Evolutionary conservation across 30 jellyfish, hydroid and myxozoan species (phyloP), one percentile per base, ranked within the genome.

Genomic region (Cassiopea xamachana): DNA sequence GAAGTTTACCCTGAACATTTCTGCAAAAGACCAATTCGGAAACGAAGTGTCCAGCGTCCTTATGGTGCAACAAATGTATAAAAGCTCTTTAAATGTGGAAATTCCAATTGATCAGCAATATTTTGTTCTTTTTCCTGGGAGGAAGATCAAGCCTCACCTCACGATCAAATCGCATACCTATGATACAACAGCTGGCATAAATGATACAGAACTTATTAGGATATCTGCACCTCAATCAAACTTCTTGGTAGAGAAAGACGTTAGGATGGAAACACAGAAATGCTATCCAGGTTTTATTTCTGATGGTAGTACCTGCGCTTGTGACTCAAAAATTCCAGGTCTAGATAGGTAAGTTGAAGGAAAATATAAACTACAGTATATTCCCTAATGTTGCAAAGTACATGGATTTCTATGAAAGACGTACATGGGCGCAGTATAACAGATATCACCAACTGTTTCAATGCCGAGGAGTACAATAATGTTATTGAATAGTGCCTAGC

Each of bases 231-330:
- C 96, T 19, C 87, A 83, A 51, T 89, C 96, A 14, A 77, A 80
- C 62, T 89, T 89, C 47, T 78, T 73, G 12, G 87, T 81, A 19
- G 89, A 80, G 69, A 75, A 72, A 51, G 48, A 89, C 67, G 18
- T 89, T 16, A 60, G 80, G 69, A 8, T 89, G 46, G 78, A 69
- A 80, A 89, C 96, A 2, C 80, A 62, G 62, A 80, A 89, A 70
- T 89, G 96, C 69, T 90, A 89, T 73, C 96, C 96, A 7, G 96
- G 96, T 6, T 89, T 80, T 71, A 48, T 60, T 18, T 80, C 69
- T 75, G 80, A 72, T 44, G 92, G 85, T 17, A 18, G 27, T 8
- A 69, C 92, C 48, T 89, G 96, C 61, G 73, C 59, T 13, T 89
- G 96, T 18, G 85, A 82, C 60, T 70, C 64, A 58, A 50, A 18